Evolutionary conservation across 2,888 invertebrate species (phyloP), one percentile per base, ranked within the genome.

Genomic region (Rotaria sp.): DNA sequence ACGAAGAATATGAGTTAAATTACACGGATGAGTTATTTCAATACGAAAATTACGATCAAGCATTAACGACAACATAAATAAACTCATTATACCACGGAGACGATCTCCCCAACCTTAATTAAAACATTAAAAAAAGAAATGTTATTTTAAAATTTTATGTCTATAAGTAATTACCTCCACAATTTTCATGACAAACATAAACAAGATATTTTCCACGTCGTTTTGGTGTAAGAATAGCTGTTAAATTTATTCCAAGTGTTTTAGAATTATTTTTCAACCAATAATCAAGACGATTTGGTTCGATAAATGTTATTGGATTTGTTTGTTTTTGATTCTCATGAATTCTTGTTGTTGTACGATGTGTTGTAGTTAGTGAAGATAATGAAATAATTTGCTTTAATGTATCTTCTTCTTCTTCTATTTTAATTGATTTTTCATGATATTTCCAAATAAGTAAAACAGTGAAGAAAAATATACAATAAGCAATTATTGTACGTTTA

Each of bases 51-150:
- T 59, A 48, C 87, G 84, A 24, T 87, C 87, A 26, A 87, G 84
- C 24, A 86, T 84, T n/a, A 85, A 38, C 1, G 88, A 87, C 26
- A 87, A n/a, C 30, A 87, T 86, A 84, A 84, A 88, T 5, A 87
- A 30, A 18, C 86, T 55, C 41, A 88, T 85, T n/a, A 88, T 87
- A 13, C 88, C 88, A 38, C 87, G 86, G 55, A 88, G 86, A 2
- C 88, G 50, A 86, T 88, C 88, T 7, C 86, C 88, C 87, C 87
- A 88, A 8, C 88, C 88, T 45, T 21, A 18, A 50, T 50, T 18
- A 50, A 50, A 50, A 50, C 13, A 15, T 50, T 50, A 38, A 75
- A n/a, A 59, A 59, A 30, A 2, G 2, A 57, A 57, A 10, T 67
- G 13, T 4, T 67, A 7, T 67, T 67, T 10, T 21, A n/a, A n/a